Evolutionary conservation across 2,797 vertebrate genomes (phyloP).

Genomic region (Neosilurus hyrtlii): DNA sequence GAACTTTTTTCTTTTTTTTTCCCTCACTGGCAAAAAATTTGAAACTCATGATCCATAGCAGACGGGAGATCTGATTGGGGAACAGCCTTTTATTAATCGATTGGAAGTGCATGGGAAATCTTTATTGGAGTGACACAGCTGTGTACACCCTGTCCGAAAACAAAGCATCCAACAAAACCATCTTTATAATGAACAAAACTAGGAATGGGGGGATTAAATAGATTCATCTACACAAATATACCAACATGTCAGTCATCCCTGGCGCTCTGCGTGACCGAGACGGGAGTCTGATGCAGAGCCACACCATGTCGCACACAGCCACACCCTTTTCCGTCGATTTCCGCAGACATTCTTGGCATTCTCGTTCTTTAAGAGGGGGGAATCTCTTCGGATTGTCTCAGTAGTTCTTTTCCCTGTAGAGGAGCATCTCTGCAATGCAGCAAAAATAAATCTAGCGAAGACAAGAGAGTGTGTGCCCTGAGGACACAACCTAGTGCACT

Average conservation of each 20-base stretch:
- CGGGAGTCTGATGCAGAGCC: conserved; percentile 62
- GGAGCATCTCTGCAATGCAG: conserved; percentile 74
- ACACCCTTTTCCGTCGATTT: conserved; percentile 63
- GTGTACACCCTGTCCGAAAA: conserved; percentile 77
- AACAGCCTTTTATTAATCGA: conserved; percentile 80
- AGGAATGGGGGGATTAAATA: conserved; percentile 67
- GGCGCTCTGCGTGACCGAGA: conserved; percentile 63
- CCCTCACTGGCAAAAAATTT: neutral
- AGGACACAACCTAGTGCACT: conserved; percentile 75
- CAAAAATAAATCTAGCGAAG: conserved; percentile 75
- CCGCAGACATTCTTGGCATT: conserved; percentile 61
- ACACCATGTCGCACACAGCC: conserved; percentile 61
- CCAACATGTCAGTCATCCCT: conserved; percentile 72
- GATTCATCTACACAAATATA: conserved; percentile 73
- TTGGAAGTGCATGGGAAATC: conserved; percentile 76
- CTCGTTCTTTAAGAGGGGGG: conserved; percentile 69
- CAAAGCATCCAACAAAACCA: conserved; percentile 67
- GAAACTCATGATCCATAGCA: conserved; percentile 62
- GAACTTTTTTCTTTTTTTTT: neutral
- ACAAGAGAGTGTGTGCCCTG: conserved; percentile 65
- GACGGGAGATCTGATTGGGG: conserved; percentile 67
- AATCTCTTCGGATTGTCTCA: conserved; percentile 78
- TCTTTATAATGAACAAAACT: conserved; percentile 66
- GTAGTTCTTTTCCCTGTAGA: conserved; percentile 70
- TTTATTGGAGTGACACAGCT: conserved; percentile 78